A percentile compares a stretch with the other conserved stretches of the same genome.
Evolutionary conservation across 2,113 vertebrate genomes (phyloP).

Genomic region (Spea multiplicata): DNA sequence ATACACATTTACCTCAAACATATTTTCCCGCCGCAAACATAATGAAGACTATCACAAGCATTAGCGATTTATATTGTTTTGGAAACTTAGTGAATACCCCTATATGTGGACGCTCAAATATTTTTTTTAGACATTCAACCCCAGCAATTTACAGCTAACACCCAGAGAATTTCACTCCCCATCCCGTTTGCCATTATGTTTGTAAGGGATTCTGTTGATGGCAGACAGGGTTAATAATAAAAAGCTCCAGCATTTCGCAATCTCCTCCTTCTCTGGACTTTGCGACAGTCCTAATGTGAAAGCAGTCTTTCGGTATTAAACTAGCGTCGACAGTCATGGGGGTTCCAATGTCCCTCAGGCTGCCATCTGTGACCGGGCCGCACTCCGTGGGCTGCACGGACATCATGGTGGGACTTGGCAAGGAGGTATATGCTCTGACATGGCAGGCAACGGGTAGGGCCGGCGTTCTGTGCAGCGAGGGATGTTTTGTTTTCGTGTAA

Average conservation of each 20-base stretch:
- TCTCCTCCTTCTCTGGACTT: slow-evolving; percentile 2
- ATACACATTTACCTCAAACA: no score
- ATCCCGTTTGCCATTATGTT: no score
- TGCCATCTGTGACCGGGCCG: slow-evolving; percentile 59
- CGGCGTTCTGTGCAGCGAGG: neutral
- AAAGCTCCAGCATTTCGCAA: neutral
- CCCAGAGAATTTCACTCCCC: no score
- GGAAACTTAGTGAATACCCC: no score
- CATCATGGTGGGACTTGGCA: slow-evolving; percentile 64
- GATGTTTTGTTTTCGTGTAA: neutral
- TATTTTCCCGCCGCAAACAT: no score
- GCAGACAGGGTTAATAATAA: no score
- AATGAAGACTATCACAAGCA: no score
- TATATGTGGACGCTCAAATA: no score
- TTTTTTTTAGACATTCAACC: no score
- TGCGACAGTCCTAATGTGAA: neutral
- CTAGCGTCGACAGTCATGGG: slow-evolving; percentile 57
- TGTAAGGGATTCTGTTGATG: no score
- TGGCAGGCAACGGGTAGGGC: neutral
- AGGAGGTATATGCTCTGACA: slow-evolving; percentile 1
- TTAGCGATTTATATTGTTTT: no score
- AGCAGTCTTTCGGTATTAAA: neutral
- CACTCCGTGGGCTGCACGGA: slow-evolving; percentile 64
- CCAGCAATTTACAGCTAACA: no score
- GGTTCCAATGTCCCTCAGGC: slow-evolving; percentile 50